Conservation (phyloP, 2,888 invertebrate species). For the Epistrophella euchroma region DNA sequence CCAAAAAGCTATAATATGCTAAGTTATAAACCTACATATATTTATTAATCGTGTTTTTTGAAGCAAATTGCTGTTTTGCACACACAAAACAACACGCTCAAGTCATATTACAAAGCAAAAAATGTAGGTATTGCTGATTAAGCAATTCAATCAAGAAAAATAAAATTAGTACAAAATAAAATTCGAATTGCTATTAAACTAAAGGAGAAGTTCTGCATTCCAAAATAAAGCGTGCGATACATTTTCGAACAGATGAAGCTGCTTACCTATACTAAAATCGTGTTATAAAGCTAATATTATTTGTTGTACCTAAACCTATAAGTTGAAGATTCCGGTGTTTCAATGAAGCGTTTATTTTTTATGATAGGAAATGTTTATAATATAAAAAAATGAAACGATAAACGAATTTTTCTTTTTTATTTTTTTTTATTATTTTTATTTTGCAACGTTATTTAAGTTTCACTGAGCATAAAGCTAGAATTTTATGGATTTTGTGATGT, state of each 20-base stretch:
- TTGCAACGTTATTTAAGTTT: slow-evolving; percentile 29
- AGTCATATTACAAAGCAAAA: neutral
- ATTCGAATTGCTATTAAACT: slow-evolving; percentile 5
- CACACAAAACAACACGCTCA: neutral
- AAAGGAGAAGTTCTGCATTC: slow-evolving; percentile 35
- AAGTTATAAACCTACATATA: neutral
- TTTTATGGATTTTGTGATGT: slow-evolving; percentile 26
- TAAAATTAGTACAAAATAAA: slow-evolving; percentile 5
- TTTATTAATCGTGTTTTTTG: neutral
- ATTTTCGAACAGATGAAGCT: slow-evolving; percentile 24
- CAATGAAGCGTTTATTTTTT: neutral
- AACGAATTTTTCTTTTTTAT: slow-evolving; percentile 4
- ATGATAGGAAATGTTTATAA: slow-evolving; percentile 1
- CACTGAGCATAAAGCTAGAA: neutral
- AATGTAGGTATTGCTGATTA: slow-evolving; percentile 30
- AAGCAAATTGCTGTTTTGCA: neutral
- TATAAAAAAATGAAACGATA: slow-evolving; percentile 20
- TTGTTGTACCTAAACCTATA: neutral
- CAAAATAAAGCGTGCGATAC: slow-evolving; percentile 27
- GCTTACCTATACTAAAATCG: neutral
- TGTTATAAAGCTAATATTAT: neutral
- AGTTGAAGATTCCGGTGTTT: neutral
- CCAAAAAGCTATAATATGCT: slow-evolving; percentile 4
- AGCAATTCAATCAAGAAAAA: slow-evolving; percentile 24
- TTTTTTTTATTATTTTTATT: slow-evolving; percentile 13